phyloP scores from a whole-genome alignment of 2,797 vertebrate species.

The Glyptemys insculpta region DNA sequence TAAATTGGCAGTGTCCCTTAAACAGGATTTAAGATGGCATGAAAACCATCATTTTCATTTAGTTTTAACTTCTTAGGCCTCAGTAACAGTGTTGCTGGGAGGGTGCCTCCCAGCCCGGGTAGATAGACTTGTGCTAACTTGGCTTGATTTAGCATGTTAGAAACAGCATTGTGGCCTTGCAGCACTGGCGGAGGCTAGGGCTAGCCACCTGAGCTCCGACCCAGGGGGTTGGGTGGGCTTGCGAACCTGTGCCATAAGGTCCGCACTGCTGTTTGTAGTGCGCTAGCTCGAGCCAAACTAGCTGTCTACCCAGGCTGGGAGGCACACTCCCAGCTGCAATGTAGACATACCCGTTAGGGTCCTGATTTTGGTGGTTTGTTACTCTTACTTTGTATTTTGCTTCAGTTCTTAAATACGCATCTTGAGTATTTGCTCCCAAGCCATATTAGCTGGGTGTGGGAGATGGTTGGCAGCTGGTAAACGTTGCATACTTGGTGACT shows the following conservation, averaged over 20 bases:
- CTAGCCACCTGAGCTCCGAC: neutral
- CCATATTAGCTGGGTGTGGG: neutral
- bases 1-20: neutral
- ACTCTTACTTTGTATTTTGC: neutral
- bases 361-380: neutral
- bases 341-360: neutral
- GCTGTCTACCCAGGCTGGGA: neutral
- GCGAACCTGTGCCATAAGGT: neutral
- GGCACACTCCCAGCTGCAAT: neutral
- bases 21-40: neutral
- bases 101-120: neutral
- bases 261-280: neutral
- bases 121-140: neutral
- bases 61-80: neutral
- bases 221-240: neutral
- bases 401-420: neutral
- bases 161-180: neutral
- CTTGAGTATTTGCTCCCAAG: neutral
- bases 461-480: neutral
- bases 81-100: neutral
- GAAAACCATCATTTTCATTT: neutral
- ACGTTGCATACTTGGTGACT: fast-evolving
- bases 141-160: neutral
- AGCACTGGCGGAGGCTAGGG: neutral
- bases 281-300: neutral